Percentiles rank a stretch among this genome's conserved stretches.
Conservation (phyloP, 2,888 invertebrate species). For the Leucophora obtusa region DNA sequence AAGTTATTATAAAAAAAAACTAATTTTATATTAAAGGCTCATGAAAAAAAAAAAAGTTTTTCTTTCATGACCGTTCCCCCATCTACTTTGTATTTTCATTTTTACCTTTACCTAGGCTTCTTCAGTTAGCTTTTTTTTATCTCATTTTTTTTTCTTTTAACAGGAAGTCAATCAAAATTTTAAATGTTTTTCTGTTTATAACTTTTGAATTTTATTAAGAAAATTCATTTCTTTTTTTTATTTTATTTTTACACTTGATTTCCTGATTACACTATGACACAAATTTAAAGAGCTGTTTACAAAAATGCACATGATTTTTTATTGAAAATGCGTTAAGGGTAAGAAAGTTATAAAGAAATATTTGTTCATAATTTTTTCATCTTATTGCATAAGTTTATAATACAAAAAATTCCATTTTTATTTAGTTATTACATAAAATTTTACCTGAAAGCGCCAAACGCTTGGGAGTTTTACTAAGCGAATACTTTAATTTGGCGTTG, state of each 20-base stretch:
- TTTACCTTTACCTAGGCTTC: slow-evolving; percentile 53
- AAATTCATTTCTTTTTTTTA: slow-evolving; percentile 24
- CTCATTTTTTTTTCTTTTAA: not conserved
- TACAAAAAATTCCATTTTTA: too few relatives aligned
- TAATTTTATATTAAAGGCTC: not conserved
- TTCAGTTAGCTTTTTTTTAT: slow-evolving; percentile 39
- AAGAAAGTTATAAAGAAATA: too few relatives aligned
- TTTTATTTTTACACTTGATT: slow-evolving; percentile 57
- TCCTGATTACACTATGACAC: too few relatives aligned
- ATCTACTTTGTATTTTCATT: not conserved
- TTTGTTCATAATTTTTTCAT: too few relatives aligned
- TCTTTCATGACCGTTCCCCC: not conserved
- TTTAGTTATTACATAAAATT: too few relatives aligned
- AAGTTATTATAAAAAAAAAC: not conserved
- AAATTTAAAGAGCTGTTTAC: too few relatives aligned
- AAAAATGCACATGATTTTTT: too few relatives aligned
- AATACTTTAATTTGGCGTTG: too few relatives aligned
- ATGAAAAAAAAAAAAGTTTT: slow-evolving; percentile 16
- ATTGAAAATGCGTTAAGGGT: too few relatives aligned
- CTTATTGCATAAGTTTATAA: too few relatives aligned
- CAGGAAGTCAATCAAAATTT: slow-evolving; percentile 39
- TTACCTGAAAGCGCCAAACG: too few relatives aligned
- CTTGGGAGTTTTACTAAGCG: too few relatives aligned
- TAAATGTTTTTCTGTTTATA: slow-evolving; percentile 28
- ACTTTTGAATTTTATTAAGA: slow-evolving; percentile 53